Evolutionary conservation across 2,888 invertebrate species (phyloP).

Genomic region (Electrophaes corylata): DNA sequence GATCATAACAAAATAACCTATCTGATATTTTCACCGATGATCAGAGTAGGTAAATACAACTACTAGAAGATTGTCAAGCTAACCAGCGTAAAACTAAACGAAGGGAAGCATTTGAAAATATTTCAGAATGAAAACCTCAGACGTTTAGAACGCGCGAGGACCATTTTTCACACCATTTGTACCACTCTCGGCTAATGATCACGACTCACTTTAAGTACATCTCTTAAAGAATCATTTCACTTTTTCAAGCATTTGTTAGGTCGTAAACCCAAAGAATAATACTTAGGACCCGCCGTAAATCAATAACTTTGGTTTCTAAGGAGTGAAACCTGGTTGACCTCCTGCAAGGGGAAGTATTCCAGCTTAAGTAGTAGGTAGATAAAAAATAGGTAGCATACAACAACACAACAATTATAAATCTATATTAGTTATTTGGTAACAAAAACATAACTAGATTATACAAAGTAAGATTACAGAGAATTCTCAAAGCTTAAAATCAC

Average conservation of each 20-base stretch:
- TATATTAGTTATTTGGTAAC: not conserved
- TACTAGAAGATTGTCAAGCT: not conserved
- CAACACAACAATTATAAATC: too few relatives aligned
- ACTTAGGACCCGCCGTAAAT: not conserved
- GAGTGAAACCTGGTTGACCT: too few relatives aligned
- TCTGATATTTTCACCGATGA: too few relatives aligned
- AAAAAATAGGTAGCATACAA: too few relatives aligned
- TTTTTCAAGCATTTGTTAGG: constrained; percentile 15
- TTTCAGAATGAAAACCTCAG: constrained; percentile 46
- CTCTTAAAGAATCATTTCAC: constrained; percentile 45
- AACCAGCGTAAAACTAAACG: constrained; percentile 3
- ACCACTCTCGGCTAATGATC: constrained; percentile 45
- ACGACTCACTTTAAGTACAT: constrained; percentile 47
- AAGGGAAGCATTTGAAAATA: constrained; percentile 23
- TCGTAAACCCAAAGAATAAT: constrained; percentile 1
- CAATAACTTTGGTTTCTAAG: not conserved
- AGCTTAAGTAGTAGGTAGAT: too few relatives aligned
- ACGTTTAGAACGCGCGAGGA: constrained; percentile 51
- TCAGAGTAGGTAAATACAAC: too few relatives aligned
- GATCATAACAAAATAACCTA: too few relatives aligned
- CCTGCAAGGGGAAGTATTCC: too few relatives aligned
- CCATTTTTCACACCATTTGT: constrained; percentile 65
- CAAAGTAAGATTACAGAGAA: constrained; percentile 5
- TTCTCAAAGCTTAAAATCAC: not conserved
- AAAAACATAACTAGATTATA: not conserved